Evolutionary conservation across 2,888 invertebrate genomes (phyloP), one percentile per base, ranked within the genome.

Genomic region (Nineta flava): DNA sequence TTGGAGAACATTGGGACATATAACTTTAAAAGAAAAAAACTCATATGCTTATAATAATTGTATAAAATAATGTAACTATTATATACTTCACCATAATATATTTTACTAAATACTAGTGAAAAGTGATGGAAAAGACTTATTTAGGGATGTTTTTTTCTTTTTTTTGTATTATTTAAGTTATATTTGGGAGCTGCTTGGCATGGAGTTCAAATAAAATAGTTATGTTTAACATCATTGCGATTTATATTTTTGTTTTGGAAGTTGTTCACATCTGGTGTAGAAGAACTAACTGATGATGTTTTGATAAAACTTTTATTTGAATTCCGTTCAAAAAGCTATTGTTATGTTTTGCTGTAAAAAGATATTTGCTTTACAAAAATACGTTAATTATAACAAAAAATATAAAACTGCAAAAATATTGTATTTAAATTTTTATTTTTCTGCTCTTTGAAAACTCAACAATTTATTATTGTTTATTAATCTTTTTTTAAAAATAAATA

Each of bases 301-400:
- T 13, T 38, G 9, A 38, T 13, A 5, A 38, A 38, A 10, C 9
- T 38, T 38, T n/a, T 13, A 38, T 38, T 38, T 38, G n/a, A 38
- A 13, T 38, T 26, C 26, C 7, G 26, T 38, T 38, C n/a, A n/a
- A 38, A 9, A 38, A 38, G 38, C 38, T 38, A 19, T 44, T 44
- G 44, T 44, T 44, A 44, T 44, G 19, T 44, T 44, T 21, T 44
- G 44, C 44, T 44, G 44, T 44, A 44, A 21, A 26, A 44, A 44
- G 15, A 4, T 13, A 44, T 10, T 26, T 44, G 26, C 26, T 44
- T 44, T 44, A 26, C 44, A 38, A 38, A 44, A 19, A 44, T 44
- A 44, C 44, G 44, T 44, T 44, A 44, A 44, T 44, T 44, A 44
- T 44, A 44, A 17, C n/a, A 38, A 38, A 38, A 38, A 13, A 38